Conservation (phyloP, 1,140 invertebrate genomes). For the Tetranychus cinnabarinus region DNA sequence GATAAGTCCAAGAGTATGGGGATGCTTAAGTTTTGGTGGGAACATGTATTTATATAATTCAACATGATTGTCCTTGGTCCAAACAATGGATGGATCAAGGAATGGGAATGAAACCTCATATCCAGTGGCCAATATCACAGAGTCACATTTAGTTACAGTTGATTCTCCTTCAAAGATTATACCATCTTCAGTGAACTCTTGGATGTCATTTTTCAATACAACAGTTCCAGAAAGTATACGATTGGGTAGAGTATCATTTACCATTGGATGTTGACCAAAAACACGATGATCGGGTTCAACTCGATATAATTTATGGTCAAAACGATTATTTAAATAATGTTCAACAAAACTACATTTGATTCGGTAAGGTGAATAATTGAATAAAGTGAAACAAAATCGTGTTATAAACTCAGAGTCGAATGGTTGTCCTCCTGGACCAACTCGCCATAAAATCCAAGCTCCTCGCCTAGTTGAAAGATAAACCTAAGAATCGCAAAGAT, state of each 20-base stretch:
- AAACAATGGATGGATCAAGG: constrained; percentile 14
- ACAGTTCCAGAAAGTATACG: constrained; percentile 26
- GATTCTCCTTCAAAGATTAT: constrained; percentile 19
- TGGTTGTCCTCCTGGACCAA: constrained; percentile 20
- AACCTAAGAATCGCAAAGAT: not conserved
- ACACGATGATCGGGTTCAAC: constrained; percentile 24
- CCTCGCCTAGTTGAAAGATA: constrained; percentile 26
- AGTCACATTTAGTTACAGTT: constrained; percentile 15
- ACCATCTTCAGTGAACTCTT: constrained; percentile 17
- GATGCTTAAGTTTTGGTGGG: constrained; percentile 19
- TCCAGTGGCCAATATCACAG: constrained; percentile 22
- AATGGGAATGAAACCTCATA: constrained; percentile 24
- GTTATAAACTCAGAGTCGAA: constrained; percentile 15
- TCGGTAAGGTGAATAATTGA: constrained; percentile 4
- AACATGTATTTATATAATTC: constrained; percentile 26
- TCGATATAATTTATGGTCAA: constrained; percentile 26
- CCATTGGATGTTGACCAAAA: constrained; percentile 27
- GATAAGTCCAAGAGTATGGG: constrained; percentile 23
- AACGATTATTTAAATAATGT: constrained; percentile 15
- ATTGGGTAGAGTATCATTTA: constrained; percentile 29
- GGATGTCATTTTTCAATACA: constrained; percentile 20
- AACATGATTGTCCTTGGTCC: constrained; percentile 20
- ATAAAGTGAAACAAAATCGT: constrained; percentile 8
- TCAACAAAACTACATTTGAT: constrained; percentile 10
- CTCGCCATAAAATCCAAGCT: constrained; percentile 23